These are phyloP conservation scores for Microplitis manilae DNA, from an alignment of 2,888 invertebrate genomes.

Conservation along the genomic window DNA sequence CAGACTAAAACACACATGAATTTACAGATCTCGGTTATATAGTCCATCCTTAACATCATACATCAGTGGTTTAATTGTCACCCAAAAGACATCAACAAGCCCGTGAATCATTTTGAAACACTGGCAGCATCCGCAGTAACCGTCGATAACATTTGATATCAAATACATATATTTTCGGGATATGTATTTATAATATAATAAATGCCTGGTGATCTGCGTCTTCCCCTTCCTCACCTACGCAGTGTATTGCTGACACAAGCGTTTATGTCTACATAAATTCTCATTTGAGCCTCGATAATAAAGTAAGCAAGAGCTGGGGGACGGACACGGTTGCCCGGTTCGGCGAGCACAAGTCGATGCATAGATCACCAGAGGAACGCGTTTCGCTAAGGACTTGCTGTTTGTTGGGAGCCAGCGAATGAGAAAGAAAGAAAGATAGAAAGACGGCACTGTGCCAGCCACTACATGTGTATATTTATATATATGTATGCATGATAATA, in stretches of 20 bases:
- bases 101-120: no score
- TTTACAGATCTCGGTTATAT: not conserved
- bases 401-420: conserved; percentile 19
- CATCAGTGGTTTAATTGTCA: no score
- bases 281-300: conserved; percentile 69
- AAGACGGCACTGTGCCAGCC: conserved; percentile 16
- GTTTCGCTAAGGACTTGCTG: not conserved
- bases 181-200: conserved; percentile 53
- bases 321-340: conserved; percentile 40
- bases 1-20: not conserved
- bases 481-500: not conserved
- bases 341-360: conserved; percentile 37
- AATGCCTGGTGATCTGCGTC: conserved; percentile 57
- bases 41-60: not conserved
- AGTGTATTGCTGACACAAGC: conserved; percentile 64
- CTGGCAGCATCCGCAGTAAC: not conserved
- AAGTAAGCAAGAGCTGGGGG: conserved; percentile 58
- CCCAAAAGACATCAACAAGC: no score
- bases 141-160: not conserved
- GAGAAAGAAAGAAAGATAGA: not conserved
- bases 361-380: conserved; percentile 38
- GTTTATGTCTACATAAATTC: conserved; percentile 69
- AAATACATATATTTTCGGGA: conserved; percentile 1
- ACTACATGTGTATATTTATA: not conserved
- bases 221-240: conserved; percentile 61